Conservation (phyloP, 2,888 invertebrate species). For the Ryuthela nishihirai region DNA sequence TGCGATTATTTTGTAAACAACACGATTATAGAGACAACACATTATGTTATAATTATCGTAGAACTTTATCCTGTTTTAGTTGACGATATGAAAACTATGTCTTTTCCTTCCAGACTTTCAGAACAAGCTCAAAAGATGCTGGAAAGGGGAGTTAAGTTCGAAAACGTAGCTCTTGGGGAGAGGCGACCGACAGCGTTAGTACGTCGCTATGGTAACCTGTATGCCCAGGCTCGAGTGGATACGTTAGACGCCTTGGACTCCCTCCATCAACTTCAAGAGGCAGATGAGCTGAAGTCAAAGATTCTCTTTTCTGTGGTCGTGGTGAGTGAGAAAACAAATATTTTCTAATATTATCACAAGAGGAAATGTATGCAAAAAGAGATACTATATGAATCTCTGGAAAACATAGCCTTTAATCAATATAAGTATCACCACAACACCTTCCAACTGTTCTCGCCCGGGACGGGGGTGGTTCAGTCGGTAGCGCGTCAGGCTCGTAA, state of each 20-base stretch:
- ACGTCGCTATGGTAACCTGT: slow-evolving; percentile 76
- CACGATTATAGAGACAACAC: not conserved
- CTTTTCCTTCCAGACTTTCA: slow-evolving; percentile 14
- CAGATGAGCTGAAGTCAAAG: slow-evolving; percentile 87
- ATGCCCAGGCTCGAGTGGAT: slow-evolving; percentile 77
- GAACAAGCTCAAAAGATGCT: slow-evolving; percentile 42
- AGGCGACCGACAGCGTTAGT: slow-evolving; percentile 58
- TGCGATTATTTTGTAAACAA: not conserved
- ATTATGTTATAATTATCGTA: not conserved
- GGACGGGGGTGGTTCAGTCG: too few species aligned
- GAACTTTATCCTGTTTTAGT: not conserved
- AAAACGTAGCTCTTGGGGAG: slow-evolving; percentile 49
- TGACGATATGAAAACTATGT: too few species aligned
- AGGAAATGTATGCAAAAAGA: too few species aligned
- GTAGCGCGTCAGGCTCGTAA: too few species aligned
- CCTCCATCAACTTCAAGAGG: slow-evolving; percentile 72
- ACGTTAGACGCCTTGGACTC: slow-evolving; percentile 80
- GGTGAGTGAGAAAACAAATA: slow-evolving; percentile 72
- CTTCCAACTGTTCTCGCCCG: too few species aligned
- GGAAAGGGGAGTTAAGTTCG: slow-evolving; percentile 47
- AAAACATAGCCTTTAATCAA: too few species aligned
- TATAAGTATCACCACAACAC: too few species aligned
- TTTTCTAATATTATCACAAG: too few species aligned
- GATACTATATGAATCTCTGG: too few species aligned
- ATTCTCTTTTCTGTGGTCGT: slow-evolving; percentile 93